Evolutionary conservation across 2,888 invertebrate genomes (phyloP).

Genomic region (Amphipyra tragopoginis): DNA sequence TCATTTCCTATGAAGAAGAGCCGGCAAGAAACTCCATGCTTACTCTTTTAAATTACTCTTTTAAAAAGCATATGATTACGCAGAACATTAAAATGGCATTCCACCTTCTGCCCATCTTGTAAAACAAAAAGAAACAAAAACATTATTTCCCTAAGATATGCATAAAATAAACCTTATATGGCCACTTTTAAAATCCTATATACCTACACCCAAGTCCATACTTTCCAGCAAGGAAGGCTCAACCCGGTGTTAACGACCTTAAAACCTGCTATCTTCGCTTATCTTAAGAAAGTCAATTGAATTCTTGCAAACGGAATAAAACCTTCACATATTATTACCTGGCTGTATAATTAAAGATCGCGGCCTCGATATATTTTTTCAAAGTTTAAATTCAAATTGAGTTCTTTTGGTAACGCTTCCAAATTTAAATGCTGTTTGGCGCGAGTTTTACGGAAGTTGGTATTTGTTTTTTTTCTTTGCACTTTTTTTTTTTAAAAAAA

Average conservation of each 20-base stretch:
- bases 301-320: slow-evolving; percentile 57
- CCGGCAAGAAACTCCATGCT: no score
- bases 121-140: neutral
- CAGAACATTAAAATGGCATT: slow-evolving; percentile 9
- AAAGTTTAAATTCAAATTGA: slow-evolving; percentile 1
- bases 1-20: no score
- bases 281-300: slow-evolving; percentile 61
- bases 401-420: slow-evolving; percentile 24
- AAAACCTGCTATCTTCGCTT: slow-evolving; percentile 61
- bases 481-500: no score
- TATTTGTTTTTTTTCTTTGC: no score
- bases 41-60: no score
- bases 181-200: slow-evolving; percentile 28
- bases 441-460: slow-evolving; percentile 8
- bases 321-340: slow-evolving; percentile 44
- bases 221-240: slow-evolving; percentile 41
- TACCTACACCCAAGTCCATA: slow-evolving; percentile 24
- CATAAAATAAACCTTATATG: slow-evolving; percentile 25
- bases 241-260: slow-evolving; percentile 57
- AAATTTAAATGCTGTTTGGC: slow-evolving; percentile 21
- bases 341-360: slow-evolving; percentile 47
- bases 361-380: slow-evolving; percentile 26
- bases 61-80: neutral
- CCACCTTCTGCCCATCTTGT: neutral
- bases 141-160: neutral